phyloP scores from a whole-genome alignment of 92 coral and sea anemone species.

The Scolanthus callimorphus region DNA sequence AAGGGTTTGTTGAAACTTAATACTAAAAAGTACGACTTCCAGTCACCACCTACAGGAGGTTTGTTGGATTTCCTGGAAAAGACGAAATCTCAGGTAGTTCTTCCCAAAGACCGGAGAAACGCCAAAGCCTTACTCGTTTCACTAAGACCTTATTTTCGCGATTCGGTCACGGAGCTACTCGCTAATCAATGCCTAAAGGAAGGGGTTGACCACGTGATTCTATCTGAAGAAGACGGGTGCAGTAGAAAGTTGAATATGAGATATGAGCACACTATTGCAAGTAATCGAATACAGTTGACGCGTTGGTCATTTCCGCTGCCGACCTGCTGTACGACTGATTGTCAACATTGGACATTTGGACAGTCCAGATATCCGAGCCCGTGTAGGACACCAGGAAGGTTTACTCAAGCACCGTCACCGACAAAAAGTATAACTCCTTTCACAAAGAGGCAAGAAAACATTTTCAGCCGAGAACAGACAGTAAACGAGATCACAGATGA shows the following conservation, averaged over 20 bases:
- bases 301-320: slow-evolving; percentile 39
- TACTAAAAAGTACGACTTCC: not conserved
- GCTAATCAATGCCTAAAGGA: not conserved
- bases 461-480: too few relatives aligned
- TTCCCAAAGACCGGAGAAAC: not conserved
- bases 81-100: not conserved
- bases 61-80: not conserved
- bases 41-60: not conserved
- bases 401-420: not conserved
- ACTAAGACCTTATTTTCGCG: slow-evolving; percentile 42
- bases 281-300: slow-evolving; percentile 56
- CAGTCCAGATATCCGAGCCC: not conserved
- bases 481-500: not conserved
- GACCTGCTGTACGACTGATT: not conserved
- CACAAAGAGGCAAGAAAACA: not conserved
- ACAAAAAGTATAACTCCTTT: not conserved
- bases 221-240: slow-evolving; percentile 7
- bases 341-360: not conserved
- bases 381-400: not conserved
- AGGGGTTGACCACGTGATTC: not conserved
- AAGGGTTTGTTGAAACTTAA: not conserved
- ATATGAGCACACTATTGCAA: slow-evolving; percentile 55
- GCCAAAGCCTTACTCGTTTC: slow-evolving; percentile 1
- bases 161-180: slow-evolving; percentile 37
- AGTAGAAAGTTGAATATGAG: slow-evolving; percentile 38